Evolutionary conservation across 30 jellyfish, hydroid and myxozoan species (phyloP).

Genomic region (Aurelia sp.): DNA sequence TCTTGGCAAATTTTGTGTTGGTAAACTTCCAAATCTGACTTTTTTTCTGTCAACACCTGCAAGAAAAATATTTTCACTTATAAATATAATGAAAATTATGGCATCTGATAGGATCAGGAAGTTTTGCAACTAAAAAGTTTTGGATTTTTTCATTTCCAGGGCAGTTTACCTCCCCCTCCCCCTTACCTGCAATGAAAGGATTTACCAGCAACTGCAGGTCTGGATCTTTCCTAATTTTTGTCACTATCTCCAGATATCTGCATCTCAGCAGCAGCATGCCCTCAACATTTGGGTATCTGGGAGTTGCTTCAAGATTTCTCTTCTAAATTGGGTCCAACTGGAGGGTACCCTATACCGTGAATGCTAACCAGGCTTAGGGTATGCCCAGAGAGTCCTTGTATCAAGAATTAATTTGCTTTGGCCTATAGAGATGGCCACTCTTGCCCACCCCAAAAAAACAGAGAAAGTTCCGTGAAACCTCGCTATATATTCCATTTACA

Average conservation of each 20-base stretch:
- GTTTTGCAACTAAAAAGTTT: not conserved
- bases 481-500: not conserved
- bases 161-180: not conserved
- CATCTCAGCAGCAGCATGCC: constrained; percentile 17
- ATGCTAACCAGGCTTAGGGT: too few relatives aligned
- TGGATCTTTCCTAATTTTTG: constrained; percentile 21
- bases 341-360: not conserved
- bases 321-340: not conserved
- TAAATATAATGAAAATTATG: not conserved
- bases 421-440: too few relatives aligned
- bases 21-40: constrained; percentile 62
- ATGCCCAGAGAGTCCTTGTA: too few relatives aligned
- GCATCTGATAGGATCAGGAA: constrained; percentile 10
- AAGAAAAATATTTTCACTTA: constrained; percentile 14
- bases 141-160: constrained; percentile 4
- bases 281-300: not conserved
- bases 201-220: not conserved
- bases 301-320: not conserved
- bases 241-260: constrained; percentile 2
- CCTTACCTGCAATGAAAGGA: not conserved
- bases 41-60: constrained; percentile 41
- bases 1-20: constrained; percentile 38
- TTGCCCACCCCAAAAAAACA: too few relatives aligned
- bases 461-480: constrained; percentile 1
- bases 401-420: too few relatives aligned